These are phyloP conservation scores for Toxotes jaculatrix DNA, from an alignment of 2,113 vertebrate genomes.

Conservation along the genomic window DNA sequence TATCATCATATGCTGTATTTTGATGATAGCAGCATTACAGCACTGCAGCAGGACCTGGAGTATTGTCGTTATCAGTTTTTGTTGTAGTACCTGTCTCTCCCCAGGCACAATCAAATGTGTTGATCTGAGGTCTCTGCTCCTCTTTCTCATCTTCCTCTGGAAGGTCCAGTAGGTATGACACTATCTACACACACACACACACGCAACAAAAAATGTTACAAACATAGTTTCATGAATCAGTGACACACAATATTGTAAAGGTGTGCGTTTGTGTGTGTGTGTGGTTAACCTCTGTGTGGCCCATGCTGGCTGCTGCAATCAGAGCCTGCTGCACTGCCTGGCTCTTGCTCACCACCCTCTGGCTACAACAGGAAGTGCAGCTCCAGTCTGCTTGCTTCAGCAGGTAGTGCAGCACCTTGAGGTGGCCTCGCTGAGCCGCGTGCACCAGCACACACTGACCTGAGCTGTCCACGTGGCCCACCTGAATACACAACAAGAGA, in stretches of 20 bases:
- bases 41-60: too few relatives aligned
- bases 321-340: constrained; percentile 95
- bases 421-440: constrained; percentile 91
- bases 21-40: not conserved
- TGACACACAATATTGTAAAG: not conserved
- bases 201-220: constrained; percentile 14
- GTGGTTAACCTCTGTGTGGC: constrained; percentile 90
- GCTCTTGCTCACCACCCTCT: constrained; percentile 90
- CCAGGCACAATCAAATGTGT: constrained; percentile 96
- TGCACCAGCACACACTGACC: constrained; percentile 95
- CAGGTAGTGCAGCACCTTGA: constrained; percentile 87
- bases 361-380: constrained; percentile 90
- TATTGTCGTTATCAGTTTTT: too few relatives aligned
- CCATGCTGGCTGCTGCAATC: constrained; percentile 94
- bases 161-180: constrained; percentile 94
- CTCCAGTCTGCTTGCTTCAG: constrained; percentile 63
- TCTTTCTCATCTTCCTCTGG: constrained; percentile 95
- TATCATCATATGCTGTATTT: not conserved
- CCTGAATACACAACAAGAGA: constrained; percentile 73
- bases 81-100: constrained; percentile 93
- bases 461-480: constrained; percentile 93
- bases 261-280: constrained; percentile 2
- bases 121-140: constrained; percentile 94
- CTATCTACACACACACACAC: constrained; percentile 84
- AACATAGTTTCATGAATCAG: not conserved